Evolutionary conservation across 2,888 invertebrate species (phyloP), one percentile per base, ranked within the genome.

Genomic region (Mesochorus sp.): DNA sequence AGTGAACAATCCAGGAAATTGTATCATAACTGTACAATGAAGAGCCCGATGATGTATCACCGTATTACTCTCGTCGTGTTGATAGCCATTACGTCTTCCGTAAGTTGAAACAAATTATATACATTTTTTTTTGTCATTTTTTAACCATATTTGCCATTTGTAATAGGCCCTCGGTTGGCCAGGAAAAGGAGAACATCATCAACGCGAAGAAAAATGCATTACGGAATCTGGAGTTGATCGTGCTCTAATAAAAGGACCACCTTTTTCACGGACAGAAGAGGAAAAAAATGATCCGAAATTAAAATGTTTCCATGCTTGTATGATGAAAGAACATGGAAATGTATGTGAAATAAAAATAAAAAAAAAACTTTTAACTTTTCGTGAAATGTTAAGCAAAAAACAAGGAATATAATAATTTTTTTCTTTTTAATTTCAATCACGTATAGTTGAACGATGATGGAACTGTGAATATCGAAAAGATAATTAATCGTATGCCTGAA

Each of bases 371-470:
- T 44, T 26, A 14, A 51, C 21, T 1, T 47, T 47, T 12, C n/a
- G 19, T 14, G 17, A 53, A 24, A 53, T 26, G 3, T 12, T 21
- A 5, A 8, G n/a, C 6, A 0, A 19, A 8, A 1, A 51, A 51
- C n/a, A n/a, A n/a, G n/a, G n/a, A n/a, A n/a, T n/a, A n/a, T n/a
- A n/a, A n/a, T n/a, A n/a, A n/a, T n/a, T n/a, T n/a, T n/a, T n/a
- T n/a, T n/a, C n/a, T n/a, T n/a, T n/a, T n/a, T n/a, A n/a, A n/a
- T n/a, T n/a, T n/a, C n/a, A n/a, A n/a, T n/a, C n/a, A n/a, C 6
- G 24, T 24, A 3, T 49, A 82, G 82, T n/a, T 81, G 28, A 76
- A 57, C 2, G 80, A 61, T 5, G 79, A 77, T 42, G 82, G 82
- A 53, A 61, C 68, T 10, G 17, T 81, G n/a, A 26, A 78, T 28